Percentiles rank a stretch among this genome's conserved stretches.
Evolutionary conservation across 2,888 invertebrate genomes (phyloP).

Genomic region (Hypomecis punctinalis): DNA sequence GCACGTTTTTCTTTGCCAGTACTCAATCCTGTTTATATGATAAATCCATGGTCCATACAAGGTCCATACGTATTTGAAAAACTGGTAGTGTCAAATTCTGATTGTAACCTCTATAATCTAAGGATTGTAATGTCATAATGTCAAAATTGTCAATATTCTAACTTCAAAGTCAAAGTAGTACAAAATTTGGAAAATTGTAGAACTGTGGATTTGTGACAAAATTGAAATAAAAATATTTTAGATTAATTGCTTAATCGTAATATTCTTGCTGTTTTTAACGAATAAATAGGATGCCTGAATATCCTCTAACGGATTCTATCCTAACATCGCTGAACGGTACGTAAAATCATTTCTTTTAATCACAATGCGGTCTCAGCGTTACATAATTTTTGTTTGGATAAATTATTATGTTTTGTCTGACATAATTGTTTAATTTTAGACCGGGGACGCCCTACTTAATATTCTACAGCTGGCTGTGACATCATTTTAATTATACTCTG

Average conservation of each 20-base stretch:
- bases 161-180: too few relatives aligned
- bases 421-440: conserved; percentile 80
- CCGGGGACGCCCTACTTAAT: conserved; percentile 63
- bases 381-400: conserved; percentile 76
- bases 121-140: too few relatives aligned
- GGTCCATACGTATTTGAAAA: too few relatives aligned
- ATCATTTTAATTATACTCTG: conserved; percentile 49
- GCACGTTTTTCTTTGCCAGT: too few relatives aligned
- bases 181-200: too few relatives aligned
- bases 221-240: not conserved
- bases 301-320: conserved; percentile 69
- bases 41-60: too few relatives aligned
- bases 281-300: conserved; percentile 67
- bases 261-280: conserved; percentile 8
- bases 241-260: not conserved
- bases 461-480: conserved; percentile 54
- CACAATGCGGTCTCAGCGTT: conserved; percentile 52
- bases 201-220: not conserved
- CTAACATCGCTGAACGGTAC: conserved; percentile 72
- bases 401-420: conserved; percentile 67
- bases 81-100: too few relatives aligned
- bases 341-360: conserved; percentile 15
- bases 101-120: too few relatives aligned
- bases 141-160: too few relatives aligned
- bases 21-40: too few relatives aligned